Evolutionary conservation across 2,888 invertebrate genomes (phyloP).

Genomic region (Exephanes ischioxanthus): DNA sequence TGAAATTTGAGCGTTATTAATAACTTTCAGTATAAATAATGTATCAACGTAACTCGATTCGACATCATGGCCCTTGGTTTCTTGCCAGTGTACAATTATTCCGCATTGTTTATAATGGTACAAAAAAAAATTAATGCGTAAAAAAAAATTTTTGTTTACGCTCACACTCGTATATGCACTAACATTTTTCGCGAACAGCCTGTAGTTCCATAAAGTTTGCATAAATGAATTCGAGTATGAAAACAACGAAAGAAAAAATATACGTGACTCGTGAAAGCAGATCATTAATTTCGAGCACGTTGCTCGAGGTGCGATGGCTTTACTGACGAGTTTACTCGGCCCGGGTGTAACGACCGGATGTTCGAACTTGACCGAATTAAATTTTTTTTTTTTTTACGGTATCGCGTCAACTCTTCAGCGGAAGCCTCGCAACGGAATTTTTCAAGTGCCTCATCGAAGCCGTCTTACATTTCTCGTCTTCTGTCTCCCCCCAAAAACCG

Average conservation of each 20-base stretch:
- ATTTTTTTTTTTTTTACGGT: constrained; percentile 28
- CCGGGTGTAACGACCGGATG: constrained; percentile 66
- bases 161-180: not conserved
- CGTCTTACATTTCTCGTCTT: not conserved
- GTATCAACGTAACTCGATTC: not conserved
- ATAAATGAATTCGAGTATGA: not conserved
- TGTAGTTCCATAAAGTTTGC: not conserved
- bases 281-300: constrained; percentile 18
- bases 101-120: not conserved
- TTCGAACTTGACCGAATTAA: constrained; percentile 71
- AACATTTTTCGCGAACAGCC: not conserved
- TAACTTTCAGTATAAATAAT: constrained; percentile 36
- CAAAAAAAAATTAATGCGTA: not conserved
- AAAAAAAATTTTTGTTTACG: not conserved
- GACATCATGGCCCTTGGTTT: not conserved
- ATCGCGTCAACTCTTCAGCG: constrained; percentile 37
- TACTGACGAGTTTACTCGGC: constrained; percentile 65
- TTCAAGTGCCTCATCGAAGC: constrained; percentile 48
- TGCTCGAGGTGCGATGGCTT: not conserved
- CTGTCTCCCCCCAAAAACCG: constrained; percentile 48
- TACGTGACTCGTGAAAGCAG: not conserved
- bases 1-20: constrained; percentile 47
- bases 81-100: constrained; percentile 12
- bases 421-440: constrained; percentile 41
- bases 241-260: not conserved